These are phyloP conservation scores for Spinus pinus DNA, from an alignment of 2,797 vertebrate genomes.

Conservation along the genomic window DNA sequence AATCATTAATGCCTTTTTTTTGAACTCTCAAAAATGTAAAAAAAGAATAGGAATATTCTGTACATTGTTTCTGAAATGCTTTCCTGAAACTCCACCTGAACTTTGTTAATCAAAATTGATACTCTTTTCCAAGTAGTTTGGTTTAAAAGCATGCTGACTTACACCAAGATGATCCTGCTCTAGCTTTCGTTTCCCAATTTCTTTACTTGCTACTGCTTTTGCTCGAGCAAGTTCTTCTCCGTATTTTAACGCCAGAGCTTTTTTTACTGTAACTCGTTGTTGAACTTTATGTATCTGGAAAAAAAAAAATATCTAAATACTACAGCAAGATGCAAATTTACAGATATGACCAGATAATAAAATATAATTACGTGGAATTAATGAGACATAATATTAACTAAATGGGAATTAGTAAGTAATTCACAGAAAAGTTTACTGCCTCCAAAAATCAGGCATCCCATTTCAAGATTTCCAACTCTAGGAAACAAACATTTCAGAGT, in stretches of 20 bases:
- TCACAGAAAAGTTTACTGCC: neutral
- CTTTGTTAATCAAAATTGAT: neutral
- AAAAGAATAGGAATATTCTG: neutral
- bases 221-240: slow-evolving; percentile 87
- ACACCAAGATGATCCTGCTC: slow-evolving; percentile 77
- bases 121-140: neutral
- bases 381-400: neutral
- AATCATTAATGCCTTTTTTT: neutral
- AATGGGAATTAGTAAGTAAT: neutral
- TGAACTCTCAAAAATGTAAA: neutral
- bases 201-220: slow-evolving; percentile 80
- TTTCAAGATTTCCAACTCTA: neutral
- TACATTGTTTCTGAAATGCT: neutral
- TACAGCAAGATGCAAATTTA: neutral
- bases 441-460: neutral
- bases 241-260: slow-evolving; percentile 78
- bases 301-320: neutral
- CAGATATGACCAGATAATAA: neutral
- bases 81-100: neutral
- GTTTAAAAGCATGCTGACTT: slow-evolving; percentile 63
- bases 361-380: neutral
- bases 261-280: slow-evolving; percentile 88
- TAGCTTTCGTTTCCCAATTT: slow-evolving; percentile 79
- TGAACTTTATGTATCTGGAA: slow-evolving; percentile 89
- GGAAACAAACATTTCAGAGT: neutral